These are phyloP conservation scores for Ailuropoda melanoleuca DNA, from an alignment of 2,113 vertebrate genomes.

Conservation along the genomic window DNA sequence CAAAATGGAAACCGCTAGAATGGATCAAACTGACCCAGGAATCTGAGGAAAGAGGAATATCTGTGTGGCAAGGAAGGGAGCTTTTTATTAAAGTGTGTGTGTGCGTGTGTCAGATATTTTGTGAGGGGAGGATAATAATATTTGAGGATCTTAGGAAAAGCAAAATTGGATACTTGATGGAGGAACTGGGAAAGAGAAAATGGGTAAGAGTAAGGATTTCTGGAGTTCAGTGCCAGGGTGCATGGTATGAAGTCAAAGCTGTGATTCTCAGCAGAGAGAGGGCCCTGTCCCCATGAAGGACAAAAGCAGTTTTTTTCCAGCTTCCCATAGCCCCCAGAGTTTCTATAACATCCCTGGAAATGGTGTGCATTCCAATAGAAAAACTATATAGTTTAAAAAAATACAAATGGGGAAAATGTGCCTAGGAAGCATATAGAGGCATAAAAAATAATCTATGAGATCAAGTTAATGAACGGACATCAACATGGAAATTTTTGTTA, in stretches of 20 bases:
- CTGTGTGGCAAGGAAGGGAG: not conserved
- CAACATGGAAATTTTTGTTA: not conserved
- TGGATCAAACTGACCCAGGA: not conserved
- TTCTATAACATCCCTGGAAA: not conserved
- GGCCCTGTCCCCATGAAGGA: not conserved
- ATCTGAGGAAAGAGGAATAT: not conserved
- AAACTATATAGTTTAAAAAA: not conserved
- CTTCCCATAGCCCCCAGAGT: not conserved
- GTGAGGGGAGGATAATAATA: not conserved
- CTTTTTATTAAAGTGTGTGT: not conserved
- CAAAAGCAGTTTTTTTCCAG: not conserved
- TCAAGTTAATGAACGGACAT: not conserved
- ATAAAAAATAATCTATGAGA: not conserved
- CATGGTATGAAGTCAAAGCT: not conserved
- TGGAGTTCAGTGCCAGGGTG: not conserved
- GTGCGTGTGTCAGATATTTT: not conserved
- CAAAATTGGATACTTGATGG: not conserved
- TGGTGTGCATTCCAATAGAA: not conserved
- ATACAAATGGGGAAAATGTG: not conserved
- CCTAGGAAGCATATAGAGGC: not conserved
- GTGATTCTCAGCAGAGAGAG: not conserved
- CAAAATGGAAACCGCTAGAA: not conserved
- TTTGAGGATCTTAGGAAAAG: not conserved
- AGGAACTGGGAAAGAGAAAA: not conserved
- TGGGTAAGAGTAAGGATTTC: not conserved